Conservation (phyloP, 1,140 invertebrate species). For the Drosophila ironensis region DNA sequence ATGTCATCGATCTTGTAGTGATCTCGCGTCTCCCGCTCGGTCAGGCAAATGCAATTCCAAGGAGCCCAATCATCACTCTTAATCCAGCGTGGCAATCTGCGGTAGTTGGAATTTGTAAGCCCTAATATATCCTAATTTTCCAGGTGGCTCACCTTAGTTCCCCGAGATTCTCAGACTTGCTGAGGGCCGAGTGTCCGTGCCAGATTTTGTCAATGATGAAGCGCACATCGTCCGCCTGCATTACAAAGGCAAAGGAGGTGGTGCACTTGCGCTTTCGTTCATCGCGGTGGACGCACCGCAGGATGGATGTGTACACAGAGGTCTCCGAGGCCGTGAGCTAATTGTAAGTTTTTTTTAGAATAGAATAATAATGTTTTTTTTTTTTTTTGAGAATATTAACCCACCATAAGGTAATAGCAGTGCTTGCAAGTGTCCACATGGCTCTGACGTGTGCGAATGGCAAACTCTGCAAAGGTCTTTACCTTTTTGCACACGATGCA, state of each 20-base stretch:
- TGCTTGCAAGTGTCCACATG: constrained; percentile 77
- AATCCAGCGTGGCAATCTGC: constrained; percentile 83
- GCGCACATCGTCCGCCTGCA: constrained; percentile 84
- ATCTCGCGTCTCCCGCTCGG: constrained; percentile 83
- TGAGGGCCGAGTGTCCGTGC: constrained; percentile 85
- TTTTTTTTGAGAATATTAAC: background rate
- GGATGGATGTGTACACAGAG: constrained; percentile 82
- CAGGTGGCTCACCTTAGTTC: constrained; percentile 76
- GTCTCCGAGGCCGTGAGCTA: constrained; percentile 70
- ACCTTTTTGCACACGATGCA: constrained; percentile 79
- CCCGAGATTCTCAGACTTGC: constrained; percentile 83
- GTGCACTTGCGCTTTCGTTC: constrained; percentile 83
- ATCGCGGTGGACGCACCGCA: constrained; percentile 83
- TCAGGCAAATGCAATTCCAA: constrained; percentile 87
- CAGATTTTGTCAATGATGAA: constrained; percentile 85
- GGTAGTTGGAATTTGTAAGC: background rate
- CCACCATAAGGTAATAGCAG: constrained; percentile 75
- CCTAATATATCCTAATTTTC: background rate
- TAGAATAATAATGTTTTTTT: background rate
- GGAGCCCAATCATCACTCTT: constrained; percentile 84
- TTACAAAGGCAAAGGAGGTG: constrained; percentile 83
- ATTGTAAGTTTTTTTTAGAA: background rate
- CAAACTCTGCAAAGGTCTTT: constrained; percentile 60
- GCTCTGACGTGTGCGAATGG: constrained; percentile 69
- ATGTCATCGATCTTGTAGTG: constrained; percentile 83